These are phyloP conservation scores for Sternotherus odoratus DNA, from an alignment of 2,797 vertebrate genomes.

Conservation along the genomic window DNA sequence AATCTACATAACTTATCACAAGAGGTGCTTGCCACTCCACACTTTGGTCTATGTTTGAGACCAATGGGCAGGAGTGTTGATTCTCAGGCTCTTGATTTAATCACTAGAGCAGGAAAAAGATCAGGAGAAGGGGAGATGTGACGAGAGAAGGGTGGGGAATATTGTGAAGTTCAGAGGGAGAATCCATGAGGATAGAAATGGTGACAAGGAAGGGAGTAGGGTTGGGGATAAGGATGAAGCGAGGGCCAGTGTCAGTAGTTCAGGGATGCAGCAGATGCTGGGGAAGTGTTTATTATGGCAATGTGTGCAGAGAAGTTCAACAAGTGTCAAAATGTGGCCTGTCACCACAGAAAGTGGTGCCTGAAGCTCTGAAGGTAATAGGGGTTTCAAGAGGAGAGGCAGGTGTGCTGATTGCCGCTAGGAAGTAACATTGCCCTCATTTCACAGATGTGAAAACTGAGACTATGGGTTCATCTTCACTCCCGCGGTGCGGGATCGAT, in stretches of 20 bases:
- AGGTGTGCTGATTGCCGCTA: neutral
- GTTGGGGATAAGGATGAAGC: neutral
- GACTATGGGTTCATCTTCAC: too few species aligned
- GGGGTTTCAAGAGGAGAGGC: neutral
- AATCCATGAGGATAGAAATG: neutral
- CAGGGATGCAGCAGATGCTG: neutral
- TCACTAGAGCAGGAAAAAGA: neutral
- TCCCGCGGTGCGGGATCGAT: too few species aligned
- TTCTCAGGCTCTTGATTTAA: too few species aligned
- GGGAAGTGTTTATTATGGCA: neutral
- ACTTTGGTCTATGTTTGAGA: too few species aligned
- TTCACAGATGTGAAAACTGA: neutral
- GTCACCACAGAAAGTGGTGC: neutral
- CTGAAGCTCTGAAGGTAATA: neutral
- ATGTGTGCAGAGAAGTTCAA: neutral
- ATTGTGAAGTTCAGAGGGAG: neutral
- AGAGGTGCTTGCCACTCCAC: too few species aligned
- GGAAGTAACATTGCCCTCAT: neutral
- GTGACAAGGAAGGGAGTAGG: neutral
- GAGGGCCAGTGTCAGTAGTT: neutral
- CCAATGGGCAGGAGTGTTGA: too few species aligned
- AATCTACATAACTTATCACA: too few species aligned
- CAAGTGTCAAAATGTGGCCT: neutral
- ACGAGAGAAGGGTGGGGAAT: neutral
- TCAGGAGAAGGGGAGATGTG: neutral